Evolutionary conservation across 2,888 invertebrate species (phyloP), one percentile per base, ranked within the genome.

Genomic region (Euproctis similis): DNA sequence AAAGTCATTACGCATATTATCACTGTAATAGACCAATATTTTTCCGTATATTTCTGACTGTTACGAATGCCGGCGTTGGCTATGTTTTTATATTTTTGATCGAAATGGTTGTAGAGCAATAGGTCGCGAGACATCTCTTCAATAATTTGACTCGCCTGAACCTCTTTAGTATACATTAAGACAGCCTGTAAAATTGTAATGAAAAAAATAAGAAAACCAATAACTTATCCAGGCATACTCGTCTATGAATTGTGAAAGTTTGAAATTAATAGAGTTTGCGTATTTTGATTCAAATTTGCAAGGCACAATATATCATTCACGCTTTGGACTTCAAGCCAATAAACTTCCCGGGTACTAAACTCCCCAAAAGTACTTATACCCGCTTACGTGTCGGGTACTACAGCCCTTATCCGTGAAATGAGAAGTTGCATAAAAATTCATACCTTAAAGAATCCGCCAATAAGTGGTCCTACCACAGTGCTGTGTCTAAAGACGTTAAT

Each of bases 401-500:
- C 7, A 4, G 4, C 16, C 16, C 16, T 4, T 4, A 5, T 16
- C 7, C 16, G 4, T 4, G 7, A 16, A 5, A 16, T 5, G 4
- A 5, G 19, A 19, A 21, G 21, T 21, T 4, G 21, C 5, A n/a
- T 10, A 9, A 21, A 8, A 10, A 8, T n/a, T 21, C 11, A 14
- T 26, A 75, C 77, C 62, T 77, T 77, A 2, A 64, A 36, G 14
- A 69, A 53, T 1, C 59, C 61, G 0, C 48, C 65, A 1, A 65
- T 14, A 8, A 72, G 70, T 0, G 77, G 77, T 0, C 73, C 74
- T 0, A 64, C 8, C 0, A 76, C 50, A 0, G 76, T 76, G 41
- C 59, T 60, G 8, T 75, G 75, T n/a, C 73, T 41, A 19, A 74
- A 67, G 0, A 72, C 50, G 21, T 70, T 74, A 8, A 68, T 42